phyloP scores from a whole-genome alignment of 92 coral and sea anemone species.

The Nematostella vectensis region DNA sequence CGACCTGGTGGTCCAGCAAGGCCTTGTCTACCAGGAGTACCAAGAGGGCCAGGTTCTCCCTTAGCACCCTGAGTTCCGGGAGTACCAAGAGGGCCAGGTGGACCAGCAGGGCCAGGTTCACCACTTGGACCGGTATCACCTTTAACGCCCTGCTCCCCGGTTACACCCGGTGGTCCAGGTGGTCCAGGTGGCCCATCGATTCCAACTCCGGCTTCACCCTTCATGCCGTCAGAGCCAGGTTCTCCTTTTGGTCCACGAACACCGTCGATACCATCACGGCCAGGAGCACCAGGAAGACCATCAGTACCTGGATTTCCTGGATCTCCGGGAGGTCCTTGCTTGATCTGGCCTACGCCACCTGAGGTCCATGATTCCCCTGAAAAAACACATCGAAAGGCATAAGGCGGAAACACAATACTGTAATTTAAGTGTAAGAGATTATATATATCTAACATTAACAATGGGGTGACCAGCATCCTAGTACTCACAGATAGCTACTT shows the following conservation, averaged over 20 bases:
- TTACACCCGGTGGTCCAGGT: constrained; percentile 11
- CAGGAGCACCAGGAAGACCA: constrained; percentile 24
- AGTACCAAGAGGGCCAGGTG: constrained; percentile 36
- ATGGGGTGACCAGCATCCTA: no score
- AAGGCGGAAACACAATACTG: no score
- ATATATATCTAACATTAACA: no score
- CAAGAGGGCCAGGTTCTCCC: constrained; percentile 44
- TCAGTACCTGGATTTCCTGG: constrained; percentile 16
- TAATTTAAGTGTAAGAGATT: no score
- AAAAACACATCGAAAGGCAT: neutral
- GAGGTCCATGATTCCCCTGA: constrained; percentile 13
- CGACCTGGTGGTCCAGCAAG: constrained; percentile 36
- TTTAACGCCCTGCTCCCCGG: neutral
- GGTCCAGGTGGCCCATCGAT: constrained; percentile 25
- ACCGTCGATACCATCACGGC: constrained; percentile 18
- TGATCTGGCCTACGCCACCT: neutral
- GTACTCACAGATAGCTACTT: no score
- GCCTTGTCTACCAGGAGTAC: constrained; percentile 29
- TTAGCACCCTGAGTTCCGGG: constrained; percentile 23
- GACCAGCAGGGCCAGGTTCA: constrained; percentile 32
- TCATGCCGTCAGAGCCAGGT: constrained; percentile 1
- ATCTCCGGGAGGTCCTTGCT: constrained; percentile 21
- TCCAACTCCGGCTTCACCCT: constrained; percentile 7
- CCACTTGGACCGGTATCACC: constrained; percentile 30
- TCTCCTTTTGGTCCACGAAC: constrained; percentile 3